Evolutionary conservation across 1,140 invertebrate species (phyloP).

Genomic region (Diuraphis noxia): DNA sequence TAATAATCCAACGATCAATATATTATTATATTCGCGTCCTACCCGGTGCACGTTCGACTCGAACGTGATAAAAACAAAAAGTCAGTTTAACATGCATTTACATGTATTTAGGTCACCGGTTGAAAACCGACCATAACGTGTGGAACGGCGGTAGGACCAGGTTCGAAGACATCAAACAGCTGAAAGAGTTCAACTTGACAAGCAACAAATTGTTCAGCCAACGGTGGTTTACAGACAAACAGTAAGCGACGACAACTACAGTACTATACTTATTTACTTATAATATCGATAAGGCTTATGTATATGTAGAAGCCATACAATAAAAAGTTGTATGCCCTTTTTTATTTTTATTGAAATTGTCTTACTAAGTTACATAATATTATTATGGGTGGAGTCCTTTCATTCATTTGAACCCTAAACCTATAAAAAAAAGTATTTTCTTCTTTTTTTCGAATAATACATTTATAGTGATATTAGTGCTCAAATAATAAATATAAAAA

Average conservation of each 20-base stretch:
- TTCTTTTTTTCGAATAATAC: neutral
- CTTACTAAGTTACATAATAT: neutral
- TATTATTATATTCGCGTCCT: neutral
- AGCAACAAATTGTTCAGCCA: slow-evolving; percentile 38
- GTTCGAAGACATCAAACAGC: slow-evolving; percentile 46
- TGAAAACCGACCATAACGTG: neutral
- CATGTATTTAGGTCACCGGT: neutral
- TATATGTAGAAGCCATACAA: neutral
- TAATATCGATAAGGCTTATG: neutral
- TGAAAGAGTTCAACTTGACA: slow-evolving; percentile 43
- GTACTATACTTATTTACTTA: neutral
- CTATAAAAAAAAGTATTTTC: neutral
- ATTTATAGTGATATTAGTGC: neutral
- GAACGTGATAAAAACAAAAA: neutral
- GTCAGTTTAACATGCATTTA: neutral
- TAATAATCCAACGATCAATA: slow-evolving; percentile 19
- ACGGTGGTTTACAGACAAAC: slow-evolving; percentile 46
- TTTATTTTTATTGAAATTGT: neutral
- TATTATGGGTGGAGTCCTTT: neutral
- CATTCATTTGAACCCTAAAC: neutral
- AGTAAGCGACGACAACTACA: neutral
- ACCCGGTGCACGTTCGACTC: neutral
- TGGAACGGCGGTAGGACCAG: slow-evolving; percentile 41
- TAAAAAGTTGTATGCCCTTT: neutral
- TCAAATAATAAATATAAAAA: neutral